Conservation (phyloP, 1,140 invertebrate genomes). For the Diorhabda elongata region DNA sequence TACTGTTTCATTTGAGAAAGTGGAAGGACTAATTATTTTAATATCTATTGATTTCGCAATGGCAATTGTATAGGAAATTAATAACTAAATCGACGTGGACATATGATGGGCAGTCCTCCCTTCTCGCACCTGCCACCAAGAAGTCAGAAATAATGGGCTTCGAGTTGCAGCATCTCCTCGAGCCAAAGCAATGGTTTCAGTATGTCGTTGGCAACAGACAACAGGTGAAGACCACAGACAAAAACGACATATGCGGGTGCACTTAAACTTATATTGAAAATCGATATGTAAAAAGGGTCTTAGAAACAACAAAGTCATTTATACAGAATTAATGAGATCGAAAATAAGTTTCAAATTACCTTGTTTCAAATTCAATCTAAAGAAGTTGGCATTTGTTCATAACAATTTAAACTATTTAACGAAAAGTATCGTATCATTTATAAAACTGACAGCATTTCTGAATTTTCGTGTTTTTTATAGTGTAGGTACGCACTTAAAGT, state of each 20-base stretch:
- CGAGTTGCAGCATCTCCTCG: neutral
- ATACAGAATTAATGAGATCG: no score
- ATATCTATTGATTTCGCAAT: no score
- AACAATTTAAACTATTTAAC: no score
- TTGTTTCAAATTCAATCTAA: no score
- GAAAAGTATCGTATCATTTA: no score
- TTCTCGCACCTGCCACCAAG: neutral
- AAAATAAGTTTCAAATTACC: no score
- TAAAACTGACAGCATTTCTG: no score
- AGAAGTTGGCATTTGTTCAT: no score
- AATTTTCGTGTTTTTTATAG: no score
- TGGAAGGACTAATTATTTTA: no score
- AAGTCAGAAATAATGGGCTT: neutral
- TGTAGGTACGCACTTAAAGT: no score
- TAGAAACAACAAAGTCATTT: neutral
- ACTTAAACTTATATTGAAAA: neutral
- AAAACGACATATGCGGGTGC: constrained; percentile 1
- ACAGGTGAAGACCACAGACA: neutral
- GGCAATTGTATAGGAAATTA: neutral
- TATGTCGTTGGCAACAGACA: neutral
- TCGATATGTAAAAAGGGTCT: neutral
- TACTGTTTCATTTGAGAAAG: no score
- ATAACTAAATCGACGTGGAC: neutral
- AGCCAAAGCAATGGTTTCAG: neutral
- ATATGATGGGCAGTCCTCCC: neutral